Evolutionary conservation across 1,140 invertebrate genomes (phyloP), one percentile per base, ranked within the genome.

Genomic region (Rhynchophorus ferrugineus): DNA sequence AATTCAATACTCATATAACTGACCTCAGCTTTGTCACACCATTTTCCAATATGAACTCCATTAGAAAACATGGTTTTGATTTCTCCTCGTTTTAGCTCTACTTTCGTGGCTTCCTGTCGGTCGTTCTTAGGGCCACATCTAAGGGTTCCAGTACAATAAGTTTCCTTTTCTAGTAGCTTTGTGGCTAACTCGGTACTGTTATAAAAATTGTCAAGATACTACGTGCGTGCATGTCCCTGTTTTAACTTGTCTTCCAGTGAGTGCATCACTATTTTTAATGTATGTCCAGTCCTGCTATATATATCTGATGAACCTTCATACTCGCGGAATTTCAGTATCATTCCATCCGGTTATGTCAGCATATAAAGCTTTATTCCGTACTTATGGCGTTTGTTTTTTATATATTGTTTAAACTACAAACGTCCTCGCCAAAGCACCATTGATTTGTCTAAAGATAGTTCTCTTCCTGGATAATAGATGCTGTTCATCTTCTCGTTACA

Each of bases 171-270:
- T 18, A 62, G 33, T 19, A 68, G 54, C 56, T 54, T 52, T 9
- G 49, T 50, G 13, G 58, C 51, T n/a, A 61, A 22, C 9, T 54
- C 24, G 14, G 49, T 34, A 37, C 41, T 54, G 14, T 57, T 62
- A 34, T 61, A 69, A 61, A 49, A 70, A 53, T 67, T 69, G 43
- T 69, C 68, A 54, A 70, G 65, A 21, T 61, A 70, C 7, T 70
- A 16, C 24, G 41, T 34, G 44, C 67, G 65, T 19, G 5, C 11
- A 29, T 29, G 24, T 5, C 65, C 64, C 38, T 13, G 9, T 13
- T 20, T 19, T n/a, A 71, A 54, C 37, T 60, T 49, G 37, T 61
- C 44, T 60, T 66, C 45, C 9, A 64, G 7, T 24, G 67, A 60
- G 20, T 62, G 14, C 44, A 59, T 35, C 5, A 66, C 63, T 35